Base-by-base conservation (phyloP, 2,888 invertebrate species). In the Hoplodrina ambigua region DNA sequence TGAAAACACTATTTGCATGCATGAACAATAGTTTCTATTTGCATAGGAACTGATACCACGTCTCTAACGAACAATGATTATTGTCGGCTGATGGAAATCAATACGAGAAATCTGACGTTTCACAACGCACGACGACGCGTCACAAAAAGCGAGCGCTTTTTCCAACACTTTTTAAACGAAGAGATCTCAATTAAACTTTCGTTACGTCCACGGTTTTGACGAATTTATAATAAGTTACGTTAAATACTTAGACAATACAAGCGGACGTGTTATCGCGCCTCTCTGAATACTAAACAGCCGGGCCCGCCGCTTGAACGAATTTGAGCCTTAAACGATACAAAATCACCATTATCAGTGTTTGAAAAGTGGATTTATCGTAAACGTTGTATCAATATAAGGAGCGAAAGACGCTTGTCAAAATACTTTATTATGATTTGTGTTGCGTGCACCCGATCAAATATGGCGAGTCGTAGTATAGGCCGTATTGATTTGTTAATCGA, bases 401-500 rank as follows among this genome's bases (percentile, higher is more conserved):
- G 86, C 87, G 88, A 87, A 87, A 86, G 86, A 87, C 79, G 83
- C 77, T 88, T 90, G 89, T 89, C 89, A 87, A 89, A 89, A 90
- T 87, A 89, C 79, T 85, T 86, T 88, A 88, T 87, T 88, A 90
- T 89, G 88, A 91, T 92, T 89, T 87, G 89, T 88, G 86, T 86
- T 78, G 82, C 83, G 86, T 82, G 80, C 81, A 83, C 71, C 73
- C 85, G 91, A 90, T 92, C 93, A 89, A 92, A 93, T 91, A 93
- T 90, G 91, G 92, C 89, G 75, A 86, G 91, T 88, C 86, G 90
- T 89, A 88, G 89, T 92, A 91, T 87, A 90, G 89, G 73, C 74
- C 85, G 93, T 94, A 94, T 95, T 93, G 96, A 96, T 96, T 95
- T 93, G 94, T 95, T 93, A 93, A 94, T 95, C 94, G 93, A 87